These are phyloP conservation scores for Tyto alba DNA, from an alignment of 2,113 vertebrate genomes.

Conservation along the genomic window DNA sequence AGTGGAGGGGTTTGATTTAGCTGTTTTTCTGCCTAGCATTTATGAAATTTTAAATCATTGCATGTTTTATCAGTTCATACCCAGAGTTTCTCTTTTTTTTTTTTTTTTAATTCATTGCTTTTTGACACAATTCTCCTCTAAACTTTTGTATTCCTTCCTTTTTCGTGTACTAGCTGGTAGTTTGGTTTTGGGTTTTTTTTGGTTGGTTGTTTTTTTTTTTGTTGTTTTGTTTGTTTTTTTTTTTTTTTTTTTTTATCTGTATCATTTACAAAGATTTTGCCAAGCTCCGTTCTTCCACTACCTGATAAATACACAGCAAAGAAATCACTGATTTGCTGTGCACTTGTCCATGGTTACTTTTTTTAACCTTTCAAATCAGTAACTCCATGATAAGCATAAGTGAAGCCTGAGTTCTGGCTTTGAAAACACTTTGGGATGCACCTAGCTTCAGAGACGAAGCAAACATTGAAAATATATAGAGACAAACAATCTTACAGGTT, in stretches of 20 bases:
- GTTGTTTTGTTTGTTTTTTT: no score
- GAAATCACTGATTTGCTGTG: background rate
- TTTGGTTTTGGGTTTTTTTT: no score
- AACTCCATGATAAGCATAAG: background rate
- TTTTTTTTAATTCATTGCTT: background rate
- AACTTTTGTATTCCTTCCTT: background rate
- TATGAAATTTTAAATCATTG: background rate
- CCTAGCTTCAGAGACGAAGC: background rate
- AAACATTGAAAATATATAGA: background rate
- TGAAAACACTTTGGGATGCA: background rate
- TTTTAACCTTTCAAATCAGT: background rate
- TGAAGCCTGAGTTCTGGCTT: background rate
- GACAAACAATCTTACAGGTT: background rate
- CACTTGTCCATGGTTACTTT: background rate
- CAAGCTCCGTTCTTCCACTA: background rate
- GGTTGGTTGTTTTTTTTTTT: no score
- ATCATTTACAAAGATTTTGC: background rate
- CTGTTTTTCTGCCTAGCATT: background rate
- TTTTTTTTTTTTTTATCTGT: background rate
- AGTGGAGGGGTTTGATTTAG: background rate
- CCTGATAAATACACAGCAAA: background rate
- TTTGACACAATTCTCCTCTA: background rate
- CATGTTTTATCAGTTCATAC: background rate
- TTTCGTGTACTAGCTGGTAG: background rate
- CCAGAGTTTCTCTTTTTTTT: background rate